These are phyloP conservation scores for Rapana venosa DNA, from an alignment of 2,888 invertebrate species.

Conservation along the genomic window DNA sequence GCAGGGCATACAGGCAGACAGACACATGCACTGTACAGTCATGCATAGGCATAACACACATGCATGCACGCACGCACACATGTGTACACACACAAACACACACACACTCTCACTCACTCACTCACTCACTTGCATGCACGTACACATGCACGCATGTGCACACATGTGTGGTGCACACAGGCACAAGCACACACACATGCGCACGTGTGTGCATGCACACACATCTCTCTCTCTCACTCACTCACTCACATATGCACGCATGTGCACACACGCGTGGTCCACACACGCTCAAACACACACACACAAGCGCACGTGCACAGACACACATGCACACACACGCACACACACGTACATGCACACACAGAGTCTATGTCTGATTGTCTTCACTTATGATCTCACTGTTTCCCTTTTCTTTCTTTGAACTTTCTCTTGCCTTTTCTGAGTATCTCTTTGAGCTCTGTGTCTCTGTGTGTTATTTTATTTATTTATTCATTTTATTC, in stretches of 20 bases:
- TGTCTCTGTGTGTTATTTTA: too few species aligned
- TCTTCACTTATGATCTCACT: too few species aligned
- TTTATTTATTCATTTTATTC: too few species aligned
- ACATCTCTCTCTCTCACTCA: neutral
- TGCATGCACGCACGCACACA: conserved; percentile 26
- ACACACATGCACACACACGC: conserved; percentile 15
- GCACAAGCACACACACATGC: neutral
- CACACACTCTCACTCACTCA: neutral
- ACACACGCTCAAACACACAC: neutral
- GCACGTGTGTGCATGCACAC: neutral
- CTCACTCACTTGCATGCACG: neutral
- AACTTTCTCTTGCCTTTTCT: too few species aligned
- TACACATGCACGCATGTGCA: conserved; percentile 14
- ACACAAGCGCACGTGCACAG: conserved; percentile 2
- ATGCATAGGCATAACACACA: neutral
- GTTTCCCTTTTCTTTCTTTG: too few species aligned
- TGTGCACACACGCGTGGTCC: neutral
- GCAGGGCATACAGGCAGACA: too few species aligned
- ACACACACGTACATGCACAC: neutral
- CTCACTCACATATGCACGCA: neutral
- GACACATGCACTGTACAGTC: too few species aligned
- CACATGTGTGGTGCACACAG: too few species aligned
- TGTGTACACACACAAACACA: conserved; percentile 22
- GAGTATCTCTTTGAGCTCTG: too few species aligned
- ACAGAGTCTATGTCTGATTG: too few species aligned